Percentiles rank a stretch among this genome's conserved stretches.
Evolutionary conservation across 2,888 invertebrate species (phyloP).

Genomic region (Melanophora roralis): DNA sequence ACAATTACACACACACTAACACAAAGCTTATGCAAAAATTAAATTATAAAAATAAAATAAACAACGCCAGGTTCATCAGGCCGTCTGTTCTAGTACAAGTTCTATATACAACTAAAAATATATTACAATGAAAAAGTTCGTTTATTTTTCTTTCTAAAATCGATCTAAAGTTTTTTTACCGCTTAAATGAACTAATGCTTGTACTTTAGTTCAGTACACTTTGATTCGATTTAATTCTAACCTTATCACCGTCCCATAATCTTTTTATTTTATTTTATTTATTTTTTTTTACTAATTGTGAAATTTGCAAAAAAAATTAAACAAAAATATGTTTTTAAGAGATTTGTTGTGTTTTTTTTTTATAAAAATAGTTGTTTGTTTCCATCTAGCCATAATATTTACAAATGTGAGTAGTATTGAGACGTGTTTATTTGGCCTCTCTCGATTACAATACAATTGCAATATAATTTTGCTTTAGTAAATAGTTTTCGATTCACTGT

Average conservation of each 20-base stretch:
- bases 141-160: conserved; percentile 4
- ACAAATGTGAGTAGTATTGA: background rate
- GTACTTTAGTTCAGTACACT: conserved; percentile 23
- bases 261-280: background rate
- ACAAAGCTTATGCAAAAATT: background rate
- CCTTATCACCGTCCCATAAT: conserved; percentile 32
- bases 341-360: background rate
- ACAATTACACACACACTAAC: background rate
- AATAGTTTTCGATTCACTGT: conserved; percentile 21
- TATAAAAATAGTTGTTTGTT: background rate
- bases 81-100: conserved; percentile 43
- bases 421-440: background rate
- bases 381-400: conserved; percentile 8
- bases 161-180: conserved; percentile 9
- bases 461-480: background rate
- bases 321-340: background rate
- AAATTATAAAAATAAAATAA: background rate
- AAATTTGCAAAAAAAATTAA: background rate
- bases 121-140: conserved; percentile 11
- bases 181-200: conserved; percentile 4
- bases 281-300: background rate
- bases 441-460: background rate
- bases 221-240: conserved; percentile 23
- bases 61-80: background rate
- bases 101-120: conserved; percentile 55